Percentiles rank a stretch among this genome's conserved stretches.
Evolutionary conservation across 2,113 vertebrate genomes (phyloP).

Genomic region (Girardinichthys multiradiatus): DNA sequence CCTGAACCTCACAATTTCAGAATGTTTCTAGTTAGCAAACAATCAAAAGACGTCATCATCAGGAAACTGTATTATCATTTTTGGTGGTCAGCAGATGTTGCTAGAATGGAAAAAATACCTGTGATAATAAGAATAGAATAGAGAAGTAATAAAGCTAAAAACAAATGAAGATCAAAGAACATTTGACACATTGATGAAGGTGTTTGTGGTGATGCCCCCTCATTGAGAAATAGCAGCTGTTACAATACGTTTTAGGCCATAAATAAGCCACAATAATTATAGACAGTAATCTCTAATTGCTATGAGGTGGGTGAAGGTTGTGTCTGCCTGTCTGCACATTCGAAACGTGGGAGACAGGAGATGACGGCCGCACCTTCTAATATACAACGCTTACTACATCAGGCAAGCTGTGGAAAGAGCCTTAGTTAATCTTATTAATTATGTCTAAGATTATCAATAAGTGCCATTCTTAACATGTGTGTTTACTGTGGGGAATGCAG

Average conservation of each 20-base stretch:
- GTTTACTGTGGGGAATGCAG: slow-evolving; percentile 39
- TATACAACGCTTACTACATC: slow-evolving; percentile 54
- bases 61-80: too few relatives aligned
- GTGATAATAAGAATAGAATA: neutral
- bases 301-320: slow-evolving; percentile 59
- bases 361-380: slow-evolving; percentile 53
- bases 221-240: slow-evolving; percentile 62
- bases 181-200: slow-evolving; percentile 13
- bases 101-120: neutral
- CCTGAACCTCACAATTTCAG: too few relatives aligned
- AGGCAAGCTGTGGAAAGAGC: slow-evolving; percentile 31
- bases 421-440: slow-evolving; percentile 47
- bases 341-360: slow-evolving; percentile 53
- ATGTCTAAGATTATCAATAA: slow-evolving; percentile 44
- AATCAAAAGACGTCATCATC: neutral
- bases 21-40: neutral
- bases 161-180: slow-evolving; percentile 15
- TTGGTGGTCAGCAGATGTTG: neutral
- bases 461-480: slow-evolving; percentile 17
- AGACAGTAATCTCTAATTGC: slow-evolving; percentile 68
- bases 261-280: slow-evolving; percentile 52
- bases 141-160: neutral
- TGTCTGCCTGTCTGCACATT: slow-evolving; percentile 53
- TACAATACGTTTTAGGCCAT: slow-evolving; percentile 34
- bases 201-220: neutral